Conservation (phyloP, 2,797 vertebrate species). For the Sebastes elongatus region DNA sequence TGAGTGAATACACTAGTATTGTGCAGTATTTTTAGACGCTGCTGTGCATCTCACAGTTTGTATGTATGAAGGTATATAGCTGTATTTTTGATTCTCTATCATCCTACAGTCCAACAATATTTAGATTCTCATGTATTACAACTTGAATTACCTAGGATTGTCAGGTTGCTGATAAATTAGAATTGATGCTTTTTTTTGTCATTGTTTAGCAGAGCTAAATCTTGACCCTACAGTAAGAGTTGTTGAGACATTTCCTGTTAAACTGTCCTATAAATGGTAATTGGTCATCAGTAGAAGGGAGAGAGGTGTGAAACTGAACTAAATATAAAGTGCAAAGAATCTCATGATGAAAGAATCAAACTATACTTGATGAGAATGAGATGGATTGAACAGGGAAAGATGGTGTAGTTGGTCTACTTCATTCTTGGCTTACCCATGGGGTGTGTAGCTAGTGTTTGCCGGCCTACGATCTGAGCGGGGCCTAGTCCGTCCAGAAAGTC, state of each 20-base stretch:
- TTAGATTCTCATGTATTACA: background rate
- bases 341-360: background rate
- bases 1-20: conserved; percentile 28
- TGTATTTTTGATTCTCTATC: background rate
- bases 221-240: too few species aligned
- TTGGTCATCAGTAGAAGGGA: background rate
- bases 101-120: background rate
- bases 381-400: background rate
- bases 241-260: too few species aligned
- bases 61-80: background rate
- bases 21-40: conserved; percentile 26
- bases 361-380: background rate
- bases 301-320: background rate
- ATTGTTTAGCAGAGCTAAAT: background rate
- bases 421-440: conserved; percentile 90
- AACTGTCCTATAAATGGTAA: background rate
- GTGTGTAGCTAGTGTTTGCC: conserved; percentile 95
- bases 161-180: background rate
- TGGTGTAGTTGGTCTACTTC: background rate
- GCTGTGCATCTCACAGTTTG: background rate
- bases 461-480: conserved; percentile 95
- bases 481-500: conserved; percentile 97
- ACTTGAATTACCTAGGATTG: background rate
- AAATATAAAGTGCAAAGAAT: background rate
- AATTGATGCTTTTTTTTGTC: background rate